Base-by-base conservation (phyloP, 2,797 vertebrate species). In the Halcyon leucocephala region DNA sequence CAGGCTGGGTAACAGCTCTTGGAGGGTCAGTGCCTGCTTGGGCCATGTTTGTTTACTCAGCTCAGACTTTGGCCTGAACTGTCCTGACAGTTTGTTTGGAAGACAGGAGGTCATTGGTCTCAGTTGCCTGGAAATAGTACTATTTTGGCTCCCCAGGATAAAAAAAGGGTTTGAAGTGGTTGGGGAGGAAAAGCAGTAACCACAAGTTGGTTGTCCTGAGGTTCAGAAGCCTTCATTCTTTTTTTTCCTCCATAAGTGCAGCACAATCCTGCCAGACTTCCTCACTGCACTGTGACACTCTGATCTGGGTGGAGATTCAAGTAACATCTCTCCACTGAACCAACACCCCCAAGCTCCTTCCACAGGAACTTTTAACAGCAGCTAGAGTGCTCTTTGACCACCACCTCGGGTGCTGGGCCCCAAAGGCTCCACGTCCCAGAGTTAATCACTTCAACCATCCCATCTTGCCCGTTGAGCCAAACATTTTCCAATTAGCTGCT, bases 41-140 rank as follows among this genome's bases (percentile, higher is more conserved):
- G 37, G 25, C 52, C 20, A 41, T 80, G 93, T 35, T 67, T 92
- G 88, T 82, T 71, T 70, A 25, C 86, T 35, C 44, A 26, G 86
- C 83, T 46, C 78, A 77, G 14, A 4, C 64, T 29, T 21, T 19
- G 64, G 28, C 90, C 95, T 66, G 70, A 69, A 65, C 78, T 67
- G n/a, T 74, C 58, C 67, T 22, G 29, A 62, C 57, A 24, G 77
- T 86, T 76, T 89, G 76, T 80, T 91, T 78, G 55, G 90, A 66
- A 62, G 81, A 80, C 65, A 79, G 51, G 65, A 91, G 96, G 89
- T 95, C 94, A 4, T 77, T 91, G 83, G 46, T 64, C 82, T 76
- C n/a, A 0, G 70, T 54, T 90, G 70, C 90, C 90, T 7, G 17
- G 83, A 93, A 89, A 73, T 62, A 31, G 41, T 7, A 66, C 76